phyloP scores from a whole-genome alignment of 2,113 vertebrate species.

The Lathamus discolor region DNA sequence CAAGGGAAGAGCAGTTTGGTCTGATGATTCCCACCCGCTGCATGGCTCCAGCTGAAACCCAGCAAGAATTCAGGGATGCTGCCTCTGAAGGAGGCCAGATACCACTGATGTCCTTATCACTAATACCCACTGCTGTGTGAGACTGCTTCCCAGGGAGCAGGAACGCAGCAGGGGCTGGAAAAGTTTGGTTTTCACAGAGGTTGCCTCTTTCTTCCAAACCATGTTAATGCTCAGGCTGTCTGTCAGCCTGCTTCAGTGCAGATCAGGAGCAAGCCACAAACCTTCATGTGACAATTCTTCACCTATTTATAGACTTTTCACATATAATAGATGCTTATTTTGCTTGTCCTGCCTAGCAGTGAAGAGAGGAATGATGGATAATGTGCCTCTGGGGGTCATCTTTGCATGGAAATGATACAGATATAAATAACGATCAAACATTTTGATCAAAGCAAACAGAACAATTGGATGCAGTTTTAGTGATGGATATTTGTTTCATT shows the following conservation, averaged over 20 bases:
- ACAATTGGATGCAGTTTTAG: neutral
- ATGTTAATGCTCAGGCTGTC: neutral
- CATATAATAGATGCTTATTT: neutral
- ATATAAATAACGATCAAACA: accelerated
- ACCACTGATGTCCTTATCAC: neutral
- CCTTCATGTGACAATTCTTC: accelerated
- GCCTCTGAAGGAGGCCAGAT: neutral
- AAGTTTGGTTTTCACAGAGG: neutral
- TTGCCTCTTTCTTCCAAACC: neutral
- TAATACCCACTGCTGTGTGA: neutral
- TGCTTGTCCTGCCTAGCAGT: neutral
- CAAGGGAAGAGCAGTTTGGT: neutral
- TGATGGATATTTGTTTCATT: neutral
- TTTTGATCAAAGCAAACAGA: neutral
- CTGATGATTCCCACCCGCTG: neutral
- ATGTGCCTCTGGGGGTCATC: neutral
- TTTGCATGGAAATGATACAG: neutral
- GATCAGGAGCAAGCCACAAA: neutral
- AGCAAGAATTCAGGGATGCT: neutral
- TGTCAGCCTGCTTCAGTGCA: neutral
- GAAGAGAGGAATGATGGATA: neutral
- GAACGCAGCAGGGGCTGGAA: neutral
- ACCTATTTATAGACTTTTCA: neutral
- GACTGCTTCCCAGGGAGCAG: neutral
- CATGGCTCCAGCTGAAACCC: neutral